These are phyloP conservation scores for Halcyon chelicuti DNA, from an alignment of 2,797 vertebrate species.

Conservation along the genomic window DNA sequence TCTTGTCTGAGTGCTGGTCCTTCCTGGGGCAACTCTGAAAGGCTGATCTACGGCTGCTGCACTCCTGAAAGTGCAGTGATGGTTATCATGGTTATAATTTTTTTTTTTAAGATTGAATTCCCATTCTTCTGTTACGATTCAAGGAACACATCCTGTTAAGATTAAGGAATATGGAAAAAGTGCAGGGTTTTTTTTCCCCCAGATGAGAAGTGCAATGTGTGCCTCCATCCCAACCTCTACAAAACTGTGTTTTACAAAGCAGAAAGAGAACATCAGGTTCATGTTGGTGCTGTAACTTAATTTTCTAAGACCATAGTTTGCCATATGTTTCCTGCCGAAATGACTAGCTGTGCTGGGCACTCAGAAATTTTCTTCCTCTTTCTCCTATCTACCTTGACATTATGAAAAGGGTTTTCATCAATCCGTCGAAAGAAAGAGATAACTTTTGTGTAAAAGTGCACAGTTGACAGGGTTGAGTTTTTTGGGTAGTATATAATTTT, in stretches of 20 bases:
- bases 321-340: background rate
- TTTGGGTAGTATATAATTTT: conserved; percentile 61
- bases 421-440: conserved; percentile 9
- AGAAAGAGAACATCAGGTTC: background rate
- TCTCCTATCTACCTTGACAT: conserved; percentile 14
- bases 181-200: background rate
- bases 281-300: background rate
- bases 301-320: conserved; percentile 9
- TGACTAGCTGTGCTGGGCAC: background rate
- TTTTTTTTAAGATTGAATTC: background rate
- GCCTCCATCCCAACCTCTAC: background rate
- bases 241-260: background rate
- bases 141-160: background rate
- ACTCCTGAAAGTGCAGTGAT: background rate
- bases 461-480: background rate
- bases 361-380: background rate
- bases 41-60: background rate
- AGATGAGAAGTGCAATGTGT: background rate
- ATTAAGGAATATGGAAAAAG: background rate
- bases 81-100: background rate
- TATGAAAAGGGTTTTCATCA: conserved; percentile 54
- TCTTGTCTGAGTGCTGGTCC: background rate
- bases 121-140: background rate
- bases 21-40: background rate
- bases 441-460: conserved; percentile 46